Conservation (phyloP, 1,140 invertebrate species). For the Gryllus bimaculatus region DNA sequence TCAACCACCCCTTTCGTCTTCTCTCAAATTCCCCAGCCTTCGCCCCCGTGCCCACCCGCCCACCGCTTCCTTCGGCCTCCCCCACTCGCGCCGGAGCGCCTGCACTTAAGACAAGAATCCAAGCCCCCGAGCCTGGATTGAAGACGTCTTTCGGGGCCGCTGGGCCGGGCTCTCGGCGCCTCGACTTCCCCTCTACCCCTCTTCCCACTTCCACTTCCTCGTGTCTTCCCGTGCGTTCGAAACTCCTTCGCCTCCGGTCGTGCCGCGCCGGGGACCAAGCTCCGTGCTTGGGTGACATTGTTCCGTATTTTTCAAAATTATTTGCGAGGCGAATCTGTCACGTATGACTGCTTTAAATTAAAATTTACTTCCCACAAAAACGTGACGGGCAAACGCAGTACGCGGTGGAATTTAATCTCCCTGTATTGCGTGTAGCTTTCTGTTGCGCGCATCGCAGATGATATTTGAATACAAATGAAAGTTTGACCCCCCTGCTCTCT, state of each 20-base stretch:
- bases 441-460: neutral
- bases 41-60: too few relatives aligned
- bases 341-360: constrained; percentile 5
- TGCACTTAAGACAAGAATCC: constrained; percentile 4
- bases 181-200: too few relatives aligned
- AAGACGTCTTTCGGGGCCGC: neutral
- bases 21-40: neutral
- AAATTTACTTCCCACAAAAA: neutral
- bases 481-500: neutral
- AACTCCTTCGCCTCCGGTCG: too few relatives aligned
- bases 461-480: constrained; percentile 6
- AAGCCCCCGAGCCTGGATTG: neutral
- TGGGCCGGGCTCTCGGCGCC: neutral
- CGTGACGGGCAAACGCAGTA: neutral
- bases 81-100: too few relatives aligned
- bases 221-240: too few relatives aligned
- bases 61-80: neutral
- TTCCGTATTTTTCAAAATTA: neutral
- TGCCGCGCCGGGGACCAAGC: too few relatives aligned
- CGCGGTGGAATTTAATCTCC: neutral
- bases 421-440: neutral
- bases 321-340: constrained; percentile 3
- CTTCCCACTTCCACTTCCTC: too few relatives aligned
- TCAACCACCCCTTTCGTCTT: too few relatives aligned
- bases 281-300: neutral